Conservation (phyloP, 2,113 vertebrate genomes). For the Cyprinodon brontotheroides region DNA sequence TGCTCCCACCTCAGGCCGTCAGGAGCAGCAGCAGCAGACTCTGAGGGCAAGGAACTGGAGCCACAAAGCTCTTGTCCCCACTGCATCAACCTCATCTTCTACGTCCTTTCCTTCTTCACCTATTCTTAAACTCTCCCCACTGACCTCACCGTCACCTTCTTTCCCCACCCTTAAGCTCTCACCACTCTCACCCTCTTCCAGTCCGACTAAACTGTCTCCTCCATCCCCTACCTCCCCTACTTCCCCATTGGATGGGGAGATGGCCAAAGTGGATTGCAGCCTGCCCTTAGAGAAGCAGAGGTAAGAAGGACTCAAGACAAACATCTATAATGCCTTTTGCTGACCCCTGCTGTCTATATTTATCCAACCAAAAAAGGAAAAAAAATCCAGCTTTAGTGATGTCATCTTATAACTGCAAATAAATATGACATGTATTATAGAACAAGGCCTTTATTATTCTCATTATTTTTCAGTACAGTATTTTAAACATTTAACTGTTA, state of each 20-base stretch:
- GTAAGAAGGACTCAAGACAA: constrained; percentile 68
- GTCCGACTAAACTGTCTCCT: constrained; percentile 65
- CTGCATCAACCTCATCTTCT: constrained; percentile 65
- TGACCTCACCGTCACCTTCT: constrained; percentile 63
- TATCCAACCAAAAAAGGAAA: background rate
- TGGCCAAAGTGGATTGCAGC: constrained; percentile 82
- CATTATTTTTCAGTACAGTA: too few species aligned
- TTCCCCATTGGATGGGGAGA: constrained; percentile 74
- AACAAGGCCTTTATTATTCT: background rate
- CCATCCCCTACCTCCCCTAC: constrained; percentile 66
- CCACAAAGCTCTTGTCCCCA: constrained; percentile 82
- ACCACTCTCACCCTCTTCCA: constrained; percentile 62
- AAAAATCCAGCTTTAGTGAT: background rate
- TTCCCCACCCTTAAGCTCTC: constrained; percentile 70
- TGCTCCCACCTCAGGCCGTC: constrained; percentile 44
- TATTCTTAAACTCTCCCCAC: constrained; percentile 75
- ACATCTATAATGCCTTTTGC: background rate
- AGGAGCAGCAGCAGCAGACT: constrained; percentile 66
- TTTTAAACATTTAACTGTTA: too few species aligned
- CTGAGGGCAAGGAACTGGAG: constrained; percentile 91
- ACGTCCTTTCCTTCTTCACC: constrained; percentile 72
- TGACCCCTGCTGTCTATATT: background rate
- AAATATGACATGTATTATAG: background rate
- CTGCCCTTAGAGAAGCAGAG: constrained; percentile 91
- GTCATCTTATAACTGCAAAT: background rate